Evolutionary conservation across 2,888 invertebrate species (phyloP), one percentile per base, ranked within the genome.

Genomic region (Troglohyphantes excavatus): DNA sequence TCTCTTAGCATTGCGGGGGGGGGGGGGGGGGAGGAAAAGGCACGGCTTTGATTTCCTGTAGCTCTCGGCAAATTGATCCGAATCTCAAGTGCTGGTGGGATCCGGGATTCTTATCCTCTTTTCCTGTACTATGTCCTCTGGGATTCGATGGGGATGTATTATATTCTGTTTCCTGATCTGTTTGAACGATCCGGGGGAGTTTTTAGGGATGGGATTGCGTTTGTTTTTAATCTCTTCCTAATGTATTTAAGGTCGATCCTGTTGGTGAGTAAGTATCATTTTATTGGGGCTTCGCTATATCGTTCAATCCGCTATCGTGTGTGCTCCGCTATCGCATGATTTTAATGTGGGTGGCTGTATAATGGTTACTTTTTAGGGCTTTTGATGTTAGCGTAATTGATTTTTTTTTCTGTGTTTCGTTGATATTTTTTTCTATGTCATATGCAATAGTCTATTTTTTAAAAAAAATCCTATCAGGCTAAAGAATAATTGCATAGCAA

Each of bases 61-160:
- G 81, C 68, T 76, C 76, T 43, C 63, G 68, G 75, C 88, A 89
- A 89, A 89, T 89, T 89, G 88, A 89, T 82, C 82, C 88, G 19
- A 43, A 68, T 89, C 82, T 83, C 82, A 61, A 82, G 82, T 82
- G 70, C 27, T 68, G 46, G 53, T 53, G 73, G 65, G 81, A 68
- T 81, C 61, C 33, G 61, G 33, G 23, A 43, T 61, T 53, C 29
- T 43, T 19, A 46, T 33, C 23, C 23, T 21, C 33, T 65, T 27
- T 29, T 39, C 27, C 23, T 11, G 43, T 29, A 26, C 6, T n/a
- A n/a, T 33, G 61, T 61, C 75, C 75, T 75, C 13, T 61, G 75
- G 75, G 75, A 75, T 61, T 59, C 26, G 61, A 75, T 75, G 75
- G 61, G 61, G 61, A 75, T 75, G 75, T 75, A 75, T 75, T 75